These are phyloP conservation scores for Grallaria varia DNA, from an alignment of 2,113 vertebrate genomes.

Conservation along the genomic window DNA sequence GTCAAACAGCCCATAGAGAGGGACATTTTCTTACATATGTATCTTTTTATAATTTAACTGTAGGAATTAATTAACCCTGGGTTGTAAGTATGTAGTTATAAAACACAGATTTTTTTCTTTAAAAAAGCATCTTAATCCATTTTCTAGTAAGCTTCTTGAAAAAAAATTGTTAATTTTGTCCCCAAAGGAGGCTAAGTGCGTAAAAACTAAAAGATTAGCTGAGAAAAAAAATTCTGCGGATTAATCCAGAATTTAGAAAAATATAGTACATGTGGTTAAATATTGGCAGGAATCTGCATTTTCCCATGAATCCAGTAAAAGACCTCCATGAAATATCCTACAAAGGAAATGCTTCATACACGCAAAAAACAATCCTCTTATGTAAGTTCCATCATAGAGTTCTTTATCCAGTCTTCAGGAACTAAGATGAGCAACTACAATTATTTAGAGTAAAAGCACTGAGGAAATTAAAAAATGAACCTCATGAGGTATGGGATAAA, in stretches of 20 bases:
- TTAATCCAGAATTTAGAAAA: neutral
- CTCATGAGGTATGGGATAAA: neutral
- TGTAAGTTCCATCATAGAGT: neutral
- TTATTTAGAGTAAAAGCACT: neutral
- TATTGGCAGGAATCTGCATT: neutral
- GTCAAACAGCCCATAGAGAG: neutral
- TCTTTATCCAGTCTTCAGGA: neutral
- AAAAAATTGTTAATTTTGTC: neutral
- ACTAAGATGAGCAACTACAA: neutral
- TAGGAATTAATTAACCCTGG: neutral
- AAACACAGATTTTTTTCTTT: neutral
- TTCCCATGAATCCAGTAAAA: neutral
- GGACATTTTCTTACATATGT: rapidly evolving
- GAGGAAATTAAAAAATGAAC: neutral
- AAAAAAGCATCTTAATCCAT: neutral
- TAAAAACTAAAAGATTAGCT: neutral
- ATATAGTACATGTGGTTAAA: neutral
- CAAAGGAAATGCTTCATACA: neutral
- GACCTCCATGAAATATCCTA: neutral
- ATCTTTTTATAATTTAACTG: neutral
- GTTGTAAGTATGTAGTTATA: neutral
- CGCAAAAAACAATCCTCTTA: neutral
- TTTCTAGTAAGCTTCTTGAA: neutral
- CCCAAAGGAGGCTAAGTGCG: neutral
- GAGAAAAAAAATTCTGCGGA: neutral